Percentiles rank a stretch among this genome's conserved stretches.
Evolutionary conservation across 37 sponge, comb jelly and placozoan genomes (phyloP).

Genomic region (Crambe crambe): DNA sequence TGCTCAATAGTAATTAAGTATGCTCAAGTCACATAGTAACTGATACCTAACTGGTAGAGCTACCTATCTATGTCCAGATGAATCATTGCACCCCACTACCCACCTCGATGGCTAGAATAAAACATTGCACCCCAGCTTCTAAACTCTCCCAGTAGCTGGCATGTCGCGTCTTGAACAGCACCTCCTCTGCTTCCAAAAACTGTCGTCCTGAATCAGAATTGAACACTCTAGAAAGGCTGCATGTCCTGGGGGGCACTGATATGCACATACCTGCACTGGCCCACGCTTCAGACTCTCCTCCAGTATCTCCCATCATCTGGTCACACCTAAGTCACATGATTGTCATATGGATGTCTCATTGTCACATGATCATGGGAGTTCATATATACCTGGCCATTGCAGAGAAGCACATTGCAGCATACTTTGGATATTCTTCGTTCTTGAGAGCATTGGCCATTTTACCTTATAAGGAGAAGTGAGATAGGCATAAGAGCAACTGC

Average conservation of each 20-base stretch:
- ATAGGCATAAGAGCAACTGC: not conserved
- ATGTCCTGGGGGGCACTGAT: too few relatives aligned
- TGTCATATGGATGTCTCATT: not conserved
- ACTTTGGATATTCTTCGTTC: conserved; percentile 68
- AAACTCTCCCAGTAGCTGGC: conserved; percentile 58
- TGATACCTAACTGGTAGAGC: too few relatives aligned
- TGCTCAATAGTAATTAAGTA: too few relatives aligned
- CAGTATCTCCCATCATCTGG: conserved; percentile 54
- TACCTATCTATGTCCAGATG: too few relatives aligned
- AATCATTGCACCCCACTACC: too few relatives aligned
- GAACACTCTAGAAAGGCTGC: too few relatives aligned
- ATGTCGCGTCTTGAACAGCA: conserved; percentile 25
- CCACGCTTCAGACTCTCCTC: conserved; percentile 79
- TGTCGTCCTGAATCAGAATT: conserved; percentile 45
- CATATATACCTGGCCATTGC: conserved; percentile 77
- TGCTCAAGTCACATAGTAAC: too few relatives aligned
- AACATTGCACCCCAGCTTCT: conserved; percentile 73
- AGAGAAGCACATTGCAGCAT: conserved; percentile 66
- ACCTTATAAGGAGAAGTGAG: conserved; percentile 23
- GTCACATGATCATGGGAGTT: not conserved
- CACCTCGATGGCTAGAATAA: conserved; percentile 62
- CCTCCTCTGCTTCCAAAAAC: conserved; percentile 62
- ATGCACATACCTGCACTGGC: conserved; percentile 53
- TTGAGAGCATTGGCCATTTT: conserved; percentile 64
- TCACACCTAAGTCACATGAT: conserved; percentile 52